Percentiles rank a stretch among this genome's conserved stretches.
Evolutionary conservation across 2,113 vertebrate genomes (phyloP).

Genomic region (Nothocercus nigrocapillus): DNA sequence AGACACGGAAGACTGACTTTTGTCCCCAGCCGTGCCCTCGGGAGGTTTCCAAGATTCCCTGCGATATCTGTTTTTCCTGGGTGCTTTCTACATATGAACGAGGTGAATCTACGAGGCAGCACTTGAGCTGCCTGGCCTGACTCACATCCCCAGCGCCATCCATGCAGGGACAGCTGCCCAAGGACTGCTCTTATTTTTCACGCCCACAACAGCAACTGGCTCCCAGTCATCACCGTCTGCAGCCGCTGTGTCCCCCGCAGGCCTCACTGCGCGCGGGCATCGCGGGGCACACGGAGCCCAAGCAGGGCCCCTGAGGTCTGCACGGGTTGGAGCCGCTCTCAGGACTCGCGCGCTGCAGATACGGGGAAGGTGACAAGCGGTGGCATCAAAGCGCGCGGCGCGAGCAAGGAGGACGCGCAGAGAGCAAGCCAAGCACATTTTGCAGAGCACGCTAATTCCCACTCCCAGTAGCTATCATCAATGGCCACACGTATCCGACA

Average conservation of each 20-base stretch:
- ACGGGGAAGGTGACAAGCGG: background rate
- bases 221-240: constrained; percentile 15
- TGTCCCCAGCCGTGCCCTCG: background rate
- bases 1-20: background rate
- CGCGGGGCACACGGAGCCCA: no score
- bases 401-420: background rate
- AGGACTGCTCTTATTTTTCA: constrained; percentile 65
- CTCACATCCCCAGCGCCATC: constrained; percentile 44
- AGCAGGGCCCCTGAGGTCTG: background rate
- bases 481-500: background rate
- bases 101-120: background rate
- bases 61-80: fast-evolving
- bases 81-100: fast-evolving
- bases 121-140: constrained; percentile 38
- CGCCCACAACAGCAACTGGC: constrained; percentile 63
- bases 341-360: background rate
- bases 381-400: background rate
- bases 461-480: background rate
- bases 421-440: background rate
- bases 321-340: background rate
- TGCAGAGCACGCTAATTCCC: constrained; percentile 1
- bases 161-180: constrained; percentile 56
- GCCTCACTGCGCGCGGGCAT: no score
- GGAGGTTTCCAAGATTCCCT: background rate
- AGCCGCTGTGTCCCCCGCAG: no score